Evolutionary conservation across 1,140 invertebrate species (phyloP).

Genomic region (Leptopilina clavipes): DNA sequence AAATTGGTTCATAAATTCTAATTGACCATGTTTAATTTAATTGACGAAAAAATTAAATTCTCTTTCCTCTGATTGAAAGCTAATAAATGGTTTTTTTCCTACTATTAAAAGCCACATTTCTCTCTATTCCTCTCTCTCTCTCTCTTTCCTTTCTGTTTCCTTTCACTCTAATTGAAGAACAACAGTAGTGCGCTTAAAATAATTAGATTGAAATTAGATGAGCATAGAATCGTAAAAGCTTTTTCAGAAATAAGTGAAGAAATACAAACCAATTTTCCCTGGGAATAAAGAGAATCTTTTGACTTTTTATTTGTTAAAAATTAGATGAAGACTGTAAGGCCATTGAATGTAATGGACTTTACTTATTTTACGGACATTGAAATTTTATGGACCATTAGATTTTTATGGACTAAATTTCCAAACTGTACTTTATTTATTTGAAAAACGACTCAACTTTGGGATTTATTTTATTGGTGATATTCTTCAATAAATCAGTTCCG

Average conservation of each 20-base stretch:
- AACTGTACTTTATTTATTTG: conserved; percentile 21
- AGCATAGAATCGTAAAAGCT: background rate
- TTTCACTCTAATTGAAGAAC: background rate
- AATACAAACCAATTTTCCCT: background rate
- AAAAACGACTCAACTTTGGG: background rate
- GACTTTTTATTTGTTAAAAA: conserved; percentile 5
- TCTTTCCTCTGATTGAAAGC: background rate
- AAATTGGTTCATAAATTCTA: background rate
- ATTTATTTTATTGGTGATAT: background rate
- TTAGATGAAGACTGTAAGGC: background rate
- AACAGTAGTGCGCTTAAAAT: background rate
- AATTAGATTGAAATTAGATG: background rate
- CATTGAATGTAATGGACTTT: conserved; percentile 11
- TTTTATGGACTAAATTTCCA: conserved; percentile 26
- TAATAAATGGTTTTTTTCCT: background rate
- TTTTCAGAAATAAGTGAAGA: background rate
- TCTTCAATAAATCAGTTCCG: background rate
- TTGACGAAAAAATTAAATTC: conserved; percentile 3
- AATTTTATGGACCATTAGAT: conserved; percentile 24
- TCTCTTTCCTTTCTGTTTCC: background rate
- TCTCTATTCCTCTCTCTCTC: background rate
- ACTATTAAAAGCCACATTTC: background rate
- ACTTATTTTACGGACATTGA: conserved; percentile 24
- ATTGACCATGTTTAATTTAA: conserved; percentile 12
- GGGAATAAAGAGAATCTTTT: background rate